These are phyloP conservation scores for Drosophila subquinaria DNA, from an alignment of 2,888 invertebrate species.

Conservation along the genomic window DNA sequence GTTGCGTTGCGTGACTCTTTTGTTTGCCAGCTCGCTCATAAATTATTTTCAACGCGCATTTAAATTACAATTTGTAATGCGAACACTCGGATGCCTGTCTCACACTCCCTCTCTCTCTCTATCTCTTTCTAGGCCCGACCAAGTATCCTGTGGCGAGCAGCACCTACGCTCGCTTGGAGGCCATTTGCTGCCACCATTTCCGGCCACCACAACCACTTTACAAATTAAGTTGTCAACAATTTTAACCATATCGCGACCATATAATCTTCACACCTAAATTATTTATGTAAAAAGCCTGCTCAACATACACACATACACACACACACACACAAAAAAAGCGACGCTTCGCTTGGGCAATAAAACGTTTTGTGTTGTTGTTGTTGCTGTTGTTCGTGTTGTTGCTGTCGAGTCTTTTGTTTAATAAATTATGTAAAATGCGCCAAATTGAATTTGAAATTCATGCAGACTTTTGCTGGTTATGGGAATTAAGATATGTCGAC, in stretches of 20 bases:
- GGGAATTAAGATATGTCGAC: slow-evolving; percentile 79
- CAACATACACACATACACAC: slow-evolving; percentile 31
- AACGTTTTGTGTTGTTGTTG: slow-evolving; percentile 63
- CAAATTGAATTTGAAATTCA: slow-evolving; percentile 82
- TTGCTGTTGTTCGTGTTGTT: slow-evolving; percentile 36
- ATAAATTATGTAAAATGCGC: slow-evolving; percentile 82
- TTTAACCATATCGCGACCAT: slow-evolving; percentile 76
- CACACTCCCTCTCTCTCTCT: background rate
- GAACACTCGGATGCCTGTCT: slow-evolving; percentile 23
- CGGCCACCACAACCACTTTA: slow-evolving; percentile 69
- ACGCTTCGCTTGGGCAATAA: slow-evolving; percentile 66
- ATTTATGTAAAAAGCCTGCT: slow-evolving; percentile 70
- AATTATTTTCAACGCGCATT: slow-evolving; percentile 58
- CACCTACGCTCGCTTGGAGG: slow-evolving; percentile 46
- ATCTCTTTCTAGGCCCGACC: slow-evolving; percentile 19
- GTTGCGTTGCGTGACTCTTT: slow-evolving; percentile 67
- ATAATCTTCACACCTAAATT: slow-evolving; percentile 81
- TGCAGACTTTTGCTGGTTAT: slow-evolving; percentile 78
- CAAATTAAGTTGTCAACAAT: slow-evolving; percentile 83
- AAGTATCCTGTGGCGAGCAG: slow-evolving; percentile 37
- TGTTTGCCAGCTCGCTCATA: slow-evolving; percentile 47
- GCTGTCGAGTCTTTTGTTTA: slow-evolving; percentile 76
- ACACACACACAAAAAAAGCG: slow-evolving; percentile 27
- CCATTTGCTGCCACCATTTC: slow-evolving; percentile 54
- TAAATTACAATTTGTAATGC: slow-evolving; percentile 68